Percentiles rank a stretch among this genome's conserved stretches.
phyloP scores from a whole-genome alignment of 2,113 vertebrate genomes.

The Peromyscus leucopus region DNA sequence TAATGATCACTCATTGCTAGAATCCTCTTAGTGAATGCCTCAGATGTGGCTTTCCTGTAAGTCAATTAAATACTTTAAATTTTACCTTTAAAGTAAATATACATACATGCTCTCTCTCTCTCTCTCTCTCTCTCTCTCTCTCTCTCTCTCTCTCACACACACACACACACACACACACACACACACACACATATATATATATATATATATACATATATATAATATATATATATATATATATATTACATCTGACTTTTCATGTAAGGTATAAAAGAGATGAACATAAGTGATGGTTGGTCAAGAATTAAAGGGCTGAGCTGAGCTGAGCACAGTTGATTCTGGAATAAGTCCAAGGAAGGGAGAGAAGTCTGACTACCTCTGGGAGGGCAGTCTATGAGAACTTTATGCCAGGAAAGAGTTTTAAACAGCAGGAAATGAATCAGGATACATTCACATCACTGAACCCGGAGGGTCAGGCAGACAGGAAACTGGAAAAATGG shows the following conservation, averaged over 20 bases:
- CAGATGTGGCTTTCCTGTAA: background rate
- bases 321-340: constrained; percentile 9
- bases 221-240: no score
- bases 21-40: background rate
- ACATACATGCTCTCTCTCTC: no score
- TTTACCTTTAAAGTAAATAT: background rate
- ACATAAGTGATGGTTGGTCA: background rate
- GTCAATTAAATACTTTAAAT: background rate
- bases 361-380: background rate
- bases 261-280: background rate
- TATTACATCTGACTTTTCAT: background rate
- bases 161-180: background rate
- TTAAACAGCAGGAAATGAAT: constrained; percentile 64
- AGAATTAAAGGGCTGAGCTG: background rate
- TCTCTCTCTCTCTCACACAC: no score
- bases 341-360: constrained; percentile 13
- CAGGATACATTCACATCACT: constrained; percentile 19
- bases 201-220: no score
- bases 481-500: constrained; percentile 27
- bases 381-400: background rate
- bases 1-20: background rate
- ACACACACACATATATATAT: background rate
- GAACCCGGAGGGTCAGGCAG: background rate
- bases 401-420: constrained; percentile 54
- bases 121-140: no score